A percentile compares a stretch with the other conserved stretches of the same genome.
phyloP scores from a whole-genome alignment of 2,797 vertebrate species.

The Lerista edwardsae region DNA sequence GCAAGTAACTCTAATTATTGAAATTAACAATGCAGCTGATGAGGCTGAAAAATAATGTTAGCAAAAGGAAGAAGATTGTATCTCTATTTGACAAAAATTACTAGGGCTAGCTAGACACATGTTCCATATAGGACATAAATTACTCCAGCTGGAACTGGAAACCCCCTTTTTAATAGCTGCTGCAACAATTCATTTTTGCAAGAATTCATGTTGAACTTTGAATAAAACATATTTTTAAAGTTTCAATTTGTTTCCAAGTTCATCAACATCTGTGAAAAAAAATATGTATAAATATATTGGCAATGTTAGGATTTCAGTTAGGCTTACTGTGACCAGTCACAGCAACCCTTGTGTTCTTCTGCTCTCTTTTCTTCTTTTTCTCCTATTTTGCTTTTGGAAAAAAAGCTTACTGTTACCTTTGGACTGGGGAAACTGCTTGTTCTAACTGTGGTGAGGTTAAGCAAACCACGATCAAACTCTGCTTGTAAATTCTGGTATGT shows the following conservation, averaged over 20 bases:
- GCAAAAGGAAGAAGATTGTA: conserved; percentile 38
- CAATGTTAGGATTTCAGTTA: too few relatives aligned
- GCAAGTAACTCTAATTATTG: conserved; percentile 52
- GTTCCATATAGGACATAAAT: conserved; percentile 29
- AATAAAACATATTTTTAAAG: neutral
- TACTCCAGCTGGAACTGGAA: conserved; percentile 25
- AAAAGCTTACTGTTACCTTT: too few relatives aligned
- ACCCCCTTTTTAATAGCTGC: neutral
- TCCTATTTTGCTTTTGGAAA: too few relatives aligned
- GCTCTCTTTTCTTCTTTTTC: neutral
- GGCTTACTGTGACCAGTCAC: too few relatives aligned
- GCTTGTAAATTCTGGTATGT: too few relatives aligned
- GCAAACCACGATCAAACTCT: too few relatives aligned
- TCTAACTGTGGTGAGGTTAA: too few relatives aligned
- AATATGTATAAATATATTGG: neutral
- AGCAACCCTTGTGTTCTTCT: neutral
- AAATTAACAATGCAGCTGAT: conserved; percentile 43
- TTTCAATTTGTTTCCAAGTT: conserved; percentile 16
- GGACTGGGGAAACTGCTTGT: too few relatives aligned
- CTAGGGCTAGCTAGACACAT: conserved; percentile 16
- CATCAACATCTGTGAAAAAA: neutral
- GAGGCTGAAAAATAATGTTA: conserved; percentile 32
- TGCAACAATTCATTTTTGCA: conserved; percentile 9
- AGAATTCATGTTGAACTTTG: neutral
- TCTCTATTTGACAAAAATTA: conserved; percentile 34